Percentiles rank a stretch among this genome's conserved stretches.
These are phyloP conservation scores for Calyptomena viridis DNA, from an alignment of 2,113 vertebrate species.

Conservation along the genomic window DNA sequence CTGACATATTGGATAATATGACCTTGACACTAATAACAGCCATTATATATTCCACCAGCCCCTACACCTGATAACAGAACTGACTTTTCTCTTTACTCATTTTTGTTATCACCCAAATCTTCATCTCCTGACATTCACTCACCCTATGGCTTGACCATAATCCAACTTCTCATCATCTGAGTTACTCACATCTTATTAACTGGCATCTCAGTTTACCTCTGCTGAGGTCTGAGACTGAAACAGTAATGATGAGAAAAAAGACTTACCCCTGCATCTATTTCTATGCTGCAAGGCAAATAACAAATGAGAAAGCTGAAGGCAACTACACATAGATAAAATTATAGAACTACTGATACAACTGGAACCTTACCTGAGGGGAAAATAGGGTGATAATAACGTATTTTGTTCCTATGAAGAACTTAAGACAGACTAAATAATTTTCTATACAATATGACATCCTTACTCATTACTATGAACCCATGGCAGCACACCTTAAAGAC, in stretches of 20 bases:
- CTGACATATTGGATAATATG: not conserved
- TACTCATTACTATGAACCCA: not conserved
- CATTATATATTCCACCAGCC: not conserved
- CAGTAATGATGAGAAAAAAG: not conserved
- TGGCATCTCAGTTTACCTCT: not conserved
- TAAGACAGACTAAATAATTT: not conserved
- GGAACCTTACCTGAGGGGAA: not conserved
- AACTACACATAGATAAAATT: not conserved
- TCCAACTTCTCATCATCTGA: not conserved
- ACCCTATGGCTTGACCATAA: not conserved
- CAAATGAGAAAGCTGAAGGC: not conserved
- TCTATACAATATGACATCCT: no score
- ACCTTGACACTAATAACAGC: not conserved
- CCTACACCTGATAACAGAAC: not conserved
- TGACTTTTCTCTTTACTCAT: not conserved
- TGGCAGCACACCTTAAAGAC: accelerated
- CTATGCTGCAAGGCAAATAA: not conserved
- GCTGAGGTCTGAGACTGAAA: not conserved
- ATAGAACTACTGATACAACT: not conserved
- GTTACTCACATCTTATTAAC: not conserved
- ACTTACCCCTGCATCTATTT: not conserved
- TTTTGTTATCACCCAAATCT: not conserved
- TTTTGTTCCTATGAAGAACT: not conserved
- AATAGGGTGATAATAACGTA: not conserved
- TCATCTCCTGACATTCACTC: not conserved